Conservation (phyloP, 2,797 vertebrate species). For the Gadopsis bispinosus region DNA sequence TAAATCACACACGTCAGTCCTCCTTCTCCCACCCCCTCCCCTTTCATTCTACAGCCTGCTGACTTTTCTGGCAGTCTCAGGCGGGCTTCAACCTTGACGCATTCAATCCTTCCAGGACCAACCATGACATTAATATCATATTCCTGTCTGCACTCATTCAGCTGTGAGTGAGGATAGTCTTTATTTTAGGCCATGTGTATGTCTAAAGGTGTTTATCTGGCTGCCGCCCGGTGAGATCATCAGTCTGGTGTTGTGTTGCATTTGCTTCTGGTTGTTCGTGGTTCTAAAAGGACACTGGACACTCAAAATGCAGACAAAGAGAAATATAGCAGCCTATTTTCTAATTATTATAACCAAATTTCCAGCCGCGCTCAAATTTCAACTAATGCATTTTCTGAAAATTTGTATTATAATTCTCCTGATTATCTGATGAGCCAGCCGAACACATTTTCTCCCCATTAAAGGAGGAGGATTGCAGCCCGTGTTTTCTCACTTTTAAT, state of each 20-base stretch:
- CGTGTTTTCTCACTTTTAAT: conserved; percentile 62
- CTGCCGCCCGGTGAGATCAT: not conserved
- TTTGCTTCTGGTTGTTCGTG: conserved; percentile 5
- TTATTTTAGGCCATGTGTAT: conserved; percentile 5
- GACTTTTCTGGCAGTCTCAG: conserved; percentile 60
- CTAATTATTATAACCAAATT: conserved; percentile 29
- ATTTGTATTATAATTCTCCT: conserved; percentile 32
- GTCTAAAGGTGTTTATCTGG: conserved; percentile 21
- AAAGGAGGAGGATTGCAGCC: conserved; percentile 34
- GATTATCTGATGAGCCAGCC: conserved; percentile 50
- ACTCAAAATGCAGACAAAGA: conserved; percentile 16
- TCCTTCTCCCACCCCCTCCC: conserved; percentile 26
- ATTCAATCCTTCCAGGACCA: conserved; percentile 50
- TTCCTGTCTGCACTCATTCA: conserved; percentile 43
- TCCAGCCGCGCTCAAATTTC: conserved; percentile 47
- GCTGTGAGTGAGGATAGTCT: conserved; percentile 4
- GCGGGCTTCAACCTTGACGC: conserved; percentile 65
- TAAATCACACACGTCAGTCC: conserved; percentile 84
- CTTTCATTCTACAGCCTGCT: conserved; percentile 55
- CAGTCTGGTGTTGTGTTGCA: not conserved
- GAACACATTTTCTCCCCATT: conserved; percentile 58
- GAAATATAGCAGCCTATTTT: conserved; percentile 11
- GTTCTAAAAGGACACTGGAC: conserved; percentile 18
- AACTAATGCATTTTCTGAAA: conserved; percentile 31
- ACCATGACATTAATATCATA: conserved; percentile 62